Percentiles rank a stretch among this genome's conserved stretches.
These are phyloP conservation scores for Prosopocoilus inquinatus DNA, from an alignment of 2,888 invertebrate species.

Conservation along the genomic window DNA sequence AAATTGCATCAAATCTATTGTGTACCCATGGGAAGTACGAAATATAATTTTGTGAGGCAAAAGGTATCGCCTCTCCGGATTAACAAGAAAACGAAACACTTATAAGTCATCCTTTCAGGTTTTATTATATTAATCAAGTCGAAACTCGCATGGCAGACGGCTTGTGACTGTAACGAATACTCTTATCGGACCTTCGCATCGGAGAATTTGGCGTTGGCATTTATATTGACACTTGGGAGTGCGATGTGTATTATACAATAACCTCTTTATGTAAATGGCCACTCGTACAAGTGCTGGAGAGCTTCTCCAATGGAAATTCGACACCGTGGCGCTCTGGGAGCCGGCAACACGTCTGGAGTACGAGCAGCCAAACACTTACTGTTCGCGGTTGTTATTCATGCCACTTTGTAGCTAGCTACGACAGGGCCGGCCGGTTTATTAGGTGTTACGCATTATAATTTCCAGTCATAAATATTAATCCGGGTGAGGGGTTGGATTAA, in stretches of 20 bases:
- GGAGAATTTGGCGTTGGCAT: constrained; percentile 1
- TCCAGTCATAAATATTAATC: not conserved
- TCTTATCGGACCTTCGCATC: constrained; percentile 1
- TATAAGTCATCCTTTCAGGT: too few relatives aligned
- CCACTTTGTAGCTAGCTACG: constrained; percentile 17
- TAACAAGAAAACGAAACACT: too few relatives aligned
- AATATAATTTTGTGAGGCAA: too few relatives aligned
- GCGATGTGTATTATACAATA: constrained; percentile 28
- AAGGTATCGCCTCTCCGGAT: too few relatives aligned
- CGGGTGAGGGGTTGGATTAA: too few relatives aligned
- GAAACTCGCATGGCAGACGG: too few relatives aligned
- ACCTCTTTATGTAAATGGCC: constrained; percentile 35
- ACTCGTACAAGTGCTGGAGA: constrained; percentile 34
- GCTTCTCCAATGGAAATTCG: constrained; percentile 37
- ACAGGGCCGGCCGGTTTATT: constrained; percentile 11
- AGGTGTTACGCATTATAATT: constrained; percentile 17
- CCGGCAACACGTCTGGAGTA: constrained; percentile 28
- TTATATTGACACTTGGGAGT: constrained; percentile 21
- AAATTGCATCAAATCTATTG: too few relatives aligned
- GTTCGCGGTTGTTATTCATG: constrained; percentile 17
- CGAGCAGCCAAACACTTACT: constrained; percentile 24
- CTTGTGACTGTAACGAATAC: too few relatives aligned
- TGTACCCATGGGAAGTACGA: too few relatives aligned
- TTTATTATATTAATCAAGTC: too few relatives aligned
- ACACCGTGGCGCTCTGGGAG: constrained; percentile 33